These are phyloP conservation scores for rabbit (Oryctolagus cuniculus) DNA, from an alignment of 2,113 vertebrate genomes.

Conservation along the genomic window DNA sequence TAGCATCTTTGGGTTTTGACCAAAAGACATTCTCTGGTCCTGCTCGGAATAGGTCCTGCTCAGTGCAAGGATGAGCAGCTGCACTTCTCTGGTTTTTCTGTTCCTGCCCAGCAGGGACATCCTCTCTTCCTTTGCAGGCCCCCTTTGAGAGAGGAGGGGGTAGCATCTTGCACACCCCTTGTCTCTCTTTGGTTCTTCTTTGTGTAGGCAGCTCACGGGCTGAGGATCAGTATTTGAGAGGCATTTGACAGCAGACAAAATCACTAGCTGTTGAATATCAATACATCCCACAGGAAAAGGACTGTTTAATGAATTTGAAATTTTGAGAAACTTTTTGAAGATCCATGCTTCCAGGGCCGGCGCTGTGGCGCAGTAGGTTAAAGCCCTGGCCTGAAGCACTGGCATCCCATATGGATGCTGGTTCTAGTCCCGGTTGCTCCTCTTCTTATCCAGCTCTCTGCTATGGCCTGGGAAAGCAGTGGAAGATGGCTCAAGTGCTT, in stretches of 20 bases:
- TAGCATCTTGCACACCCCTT: neutral
- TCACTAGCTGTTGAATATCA: slow-evolving; percentile 2
- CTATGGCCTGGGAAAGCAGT: too few relatives aligned
- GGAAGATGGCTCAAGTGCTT: too few relatives aligned
- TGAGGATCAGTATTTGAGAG: neutral
- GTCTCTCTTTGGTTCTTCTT: neutral
- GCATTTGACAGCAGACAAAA: neutral
- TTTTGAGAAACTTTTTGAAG: slow-evolving; percentile 20
- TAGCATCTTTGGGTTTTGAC: slow-evolving; percentile 23
- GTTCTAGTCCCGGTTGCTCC: too few relatives aligned
- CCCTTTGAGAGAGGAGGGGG: neutral
- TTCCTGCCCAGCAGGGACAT: neutral
- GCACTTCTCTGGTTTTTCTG: neutral
- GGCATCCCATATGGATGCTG: too few relatives aligned
- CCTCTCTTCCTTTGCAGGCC: neutral
- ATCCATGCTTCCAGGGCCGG: neutral
- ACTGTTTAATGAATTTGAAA: neutral
- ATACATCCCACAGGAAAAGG: neutral
- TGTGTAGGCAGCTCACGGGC: neutral
- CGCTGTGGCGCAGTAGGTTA: too few relatives aligned
- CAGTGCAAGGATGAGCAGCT: neutral
- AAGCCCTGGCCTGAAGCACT: too few relatives aligned
- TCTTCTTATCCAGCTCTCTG: too few relatives aligned
- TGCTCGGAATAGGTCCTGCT: neutral
- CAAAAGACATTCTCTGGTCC: neutral